A percentile compares a stretch with the other conserved stretches of the same genome.
Evolutionary conservation across 2,888 invertebrate genomes (phyloP).

Genomic region (Orchesellides sinensis): DNA sequence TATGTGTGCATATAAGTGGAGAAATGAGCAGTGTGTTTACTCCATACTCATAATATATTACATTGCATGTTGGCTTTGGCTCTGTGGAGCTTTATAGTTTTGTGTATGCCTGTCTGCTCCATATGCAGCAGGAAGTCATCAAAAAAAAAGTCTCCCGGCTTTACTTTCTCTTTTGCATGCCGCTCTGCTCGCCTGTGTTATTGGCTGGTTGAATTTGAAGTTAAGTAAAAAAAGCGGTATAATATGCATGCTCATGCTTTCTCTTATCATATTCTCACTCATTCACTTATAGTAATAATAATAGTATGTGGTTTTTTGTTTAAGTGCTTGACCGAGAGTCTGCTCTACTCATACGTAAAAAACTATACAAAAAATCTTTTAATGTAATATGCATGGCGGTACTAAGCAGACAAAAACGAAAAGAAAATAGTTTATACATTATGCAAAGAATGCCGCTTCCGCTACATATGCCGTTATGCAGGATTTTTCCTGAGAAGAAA

Average conservation of each 20-base stretch:
- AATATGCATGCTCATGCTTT: conserved; percentile 20
- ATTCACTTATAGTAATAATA: conserved; percentile 8
- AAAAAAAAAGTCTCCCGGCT: conserved; percentile 32
- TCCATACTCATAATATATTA: too few species aligned
- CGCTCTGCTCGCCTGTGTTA: conserved; percentile 30
- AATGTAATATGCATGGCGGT: too few species aligned
- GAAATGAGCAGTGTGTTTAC: too few species aligned
- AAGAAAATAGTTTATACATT: too few species aligned
- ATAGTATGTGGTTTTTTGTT: not conserved
- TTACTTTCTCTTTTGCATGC: conserved; percentile 16
- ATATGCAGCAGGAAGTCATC: conserved; percentile 9
- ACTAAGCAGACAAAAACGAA: too few species aligned
- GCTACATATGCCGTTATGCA: not conserved
- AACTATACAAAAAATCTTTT: too few species aligned
- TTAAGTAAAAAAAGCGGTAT: conserved; percentile 42
- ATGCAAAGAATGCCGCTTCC: too few species aligned
- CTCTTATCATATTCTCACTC: not conserved
- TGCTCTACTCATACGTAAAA: not conserved
- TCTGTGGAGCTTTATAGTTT: too few species aligned
- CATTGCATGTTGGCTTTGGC: too few species aligned
- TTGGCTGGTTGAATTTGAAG: conserved; percentile 23
- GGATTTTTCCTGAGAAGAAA: not conserved
- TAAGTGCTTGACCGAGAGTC: not conserved
- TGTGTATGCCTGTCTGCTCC: too few species aligned
- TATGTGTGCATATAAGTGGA: not conserved